Percentiles rank a stretch among this genome's conserved stretches.
phyloP scores from a whole-genome alignment of 2,888 invertebrate species.

The Falcaria lacertinaria region DNA sequence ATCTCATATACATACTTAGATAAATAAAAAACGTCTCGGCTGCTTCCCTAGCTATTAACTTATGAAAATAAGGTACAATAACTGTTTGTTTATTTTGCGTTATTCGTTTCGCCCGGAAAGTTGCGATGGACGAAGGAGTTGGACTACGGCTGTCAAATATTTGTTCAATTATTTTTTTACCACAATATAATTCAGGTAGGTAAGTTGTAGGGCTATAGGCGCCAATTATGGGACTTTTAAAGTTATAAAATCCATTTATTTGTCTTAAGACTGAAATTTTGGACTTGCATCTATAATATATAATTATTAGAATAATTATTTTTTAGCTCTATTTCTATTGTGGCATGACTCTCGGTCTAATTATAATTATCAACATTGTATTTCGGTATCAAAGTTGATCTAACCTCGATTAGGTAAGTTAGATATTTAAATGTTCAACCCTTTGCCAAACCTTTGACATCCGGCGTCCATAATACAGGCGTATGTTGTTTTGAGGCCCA shows the following conservation, averaged over 20 bases:
- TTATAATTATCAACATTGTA: too few relatives aligned
- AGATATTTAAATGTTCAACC: too few relatives aligned
- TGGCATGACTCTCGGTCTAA: too few relatives aligned
- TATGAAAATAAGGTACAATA: constrained; percentile 79
- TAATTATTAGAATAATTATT: too few relatives aligned
- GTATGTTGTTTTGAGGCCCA: constrained; percentile 41
- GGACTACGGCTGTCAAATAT: constrained; percentile 46
- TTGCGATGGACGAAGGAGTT: constrained; percentile 55
- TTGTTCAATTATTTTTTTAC: not conserved
- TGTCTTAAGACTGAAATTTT: too few relatives aligned
- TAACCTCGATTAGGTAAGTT: too few relatives aligned
- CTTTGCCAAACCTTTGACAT: constrained; percentile 20
- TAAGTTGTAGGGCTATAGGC: too few relatives aligned
- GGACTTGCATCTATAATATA: too few relatives aligned
- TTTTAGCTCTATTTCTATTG: too few relatives aligned
- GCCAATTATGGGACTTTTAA: too few relatives aligned
- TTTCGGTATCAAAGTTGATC: too few relatives aligned
- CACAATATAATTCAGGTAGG: not conserved
- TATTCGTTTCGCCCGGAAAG: constrained; percentile 65
- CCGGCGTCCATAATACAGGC: constrained; percentile 29
- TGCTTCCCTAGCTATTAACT: constrained; percentile 65
- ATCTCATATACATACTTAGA: constrained; percentile 32
- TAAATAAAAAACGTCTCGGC: constrained; percentile 40
- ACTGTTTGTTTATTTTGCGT: constrained; percentile 76
- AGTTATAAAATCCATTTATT: too few relatives aligned